Conservation (phyloP, 2,113 vertebrate genomes). For the Microtus montanus region DNA sequence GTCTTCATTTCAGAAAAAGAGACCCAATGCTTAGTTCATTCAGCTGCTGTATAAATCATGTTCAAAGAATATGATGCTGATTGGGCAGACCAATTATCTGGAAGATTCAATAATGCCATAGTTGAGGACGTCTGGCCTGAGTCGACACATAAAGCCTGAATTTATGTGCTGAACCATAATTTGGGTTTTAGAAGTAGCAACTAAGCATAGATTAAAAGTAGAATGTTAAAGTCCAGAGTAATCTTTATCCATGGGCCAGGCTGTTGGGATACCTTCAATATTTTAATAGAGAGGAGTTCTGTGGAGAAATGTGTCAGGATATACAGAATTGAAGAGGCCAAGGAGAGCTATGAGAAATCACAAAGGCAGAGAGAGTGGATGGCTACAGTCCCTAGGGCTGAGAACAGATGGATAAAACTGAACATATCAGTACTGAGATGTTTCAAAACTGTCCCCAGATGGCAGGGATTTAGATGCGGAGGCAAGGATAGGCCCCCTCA, state of each 20-base stretch:
- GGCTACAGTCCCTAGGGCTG: background rate
- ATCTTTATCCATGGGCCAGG: background rate
- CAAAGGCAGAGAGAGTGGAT: background rate
- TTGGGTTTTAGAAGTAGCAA: background rate
- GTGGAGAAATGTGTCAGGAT: background rate
- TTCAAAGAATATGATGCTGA: background rate
- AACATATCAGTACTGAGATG: background rate
- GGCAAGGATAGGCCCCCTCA: background rate
- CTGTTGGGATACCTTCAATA: background rate
- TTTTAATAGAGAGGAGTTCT: background rate
- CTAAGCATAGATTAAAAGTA: background rate
- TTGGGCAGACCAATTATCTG: background rate
- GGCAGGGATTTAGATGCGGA: conserved; percentile 48
- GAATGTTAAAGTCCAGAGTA: background rate
- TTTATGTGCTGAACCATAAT: background rate
- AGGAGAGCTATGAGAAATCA: background rate
- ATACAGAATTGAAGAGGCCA: background rate
- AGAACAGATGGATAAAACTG: background rate
- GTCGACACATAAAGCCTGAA: background rate
- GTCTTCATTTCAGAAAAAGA: background rate
- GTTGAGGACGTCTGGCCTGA: background rate
- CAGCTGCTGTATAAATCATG: background rate
- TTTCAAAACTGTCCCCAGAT: background rate
- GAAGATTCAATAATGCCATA: background rate
- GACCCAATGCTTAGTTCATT: background rate